Evolutionary conservation across 2,113 vertebrate genomes (phyloP).

Genomic region (Prinia subflava): DNA sequence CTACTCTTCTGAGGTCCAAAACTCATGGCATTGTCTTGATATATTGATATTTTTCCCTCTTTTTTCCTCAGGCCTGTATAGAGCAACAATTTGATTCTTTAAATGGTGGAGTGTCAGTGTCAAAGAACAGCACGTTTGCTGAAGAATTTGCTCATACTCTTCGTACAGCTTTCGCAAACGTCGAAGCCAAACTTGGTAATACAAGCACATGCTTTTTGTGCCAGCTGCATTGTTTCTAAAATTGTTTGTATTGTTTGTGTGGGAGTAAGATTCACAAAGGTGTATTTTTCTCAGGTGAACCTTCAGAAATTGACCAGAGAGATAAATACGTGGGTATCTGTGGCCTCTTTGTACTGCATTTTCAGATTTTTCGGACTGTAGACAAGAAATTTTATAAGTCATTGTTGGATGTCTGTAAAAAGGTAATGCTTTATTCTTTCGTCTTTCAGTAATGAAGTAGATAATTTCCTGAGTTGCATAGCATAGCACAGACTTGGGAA

Average conservation of each 20-base stretch:
- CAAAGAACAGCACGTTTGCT: slow-evolving; percentile 93
- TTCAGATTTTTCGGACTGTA: slow-evolving; percentile 92
- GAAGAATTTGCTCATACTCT: slow-evolving; percentile 93
- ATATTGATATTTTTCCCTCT: background rate
- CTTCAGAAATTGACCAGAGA: slow-evolving; percentile 96
- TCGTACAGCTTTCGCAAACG: slow-evolving; percentile 86
- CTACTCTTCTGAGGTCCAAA: background rate
- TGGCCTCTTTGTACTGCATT: slow-evolving; percentile 92
- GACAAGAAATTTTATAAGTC: slow-evolving; percentile 97
- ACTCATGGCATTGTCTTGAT: background rate
- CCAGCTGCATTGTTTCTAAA: background rate
- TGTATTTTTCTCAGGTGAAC: slow-evolving; percentile 80
- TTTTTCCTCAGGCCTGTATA: slow-evolving; percentile 84
- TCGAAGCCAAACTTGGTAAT: slow-evolving; percentile 95
- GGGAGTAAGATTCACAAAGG: background rate
- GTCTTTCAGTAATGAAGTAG: background rate
- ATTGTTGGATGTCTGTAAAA: slow-evolving; percentile 93
- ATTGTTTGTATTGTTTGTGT: background rate
- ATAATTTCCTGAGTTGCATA: background rate
- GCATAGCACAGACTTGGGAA: background rate
- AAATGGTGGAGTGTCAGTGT: slow-evolving; percentile 85
- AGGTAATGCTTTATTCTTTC: slow-evolving; percentile 74
- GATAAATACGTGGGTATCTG: slow-evolving; percentile 92
- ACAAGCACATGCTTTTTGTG: background rate
- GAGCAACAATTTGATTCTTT: slow-evolving; percentile 94